Evolutionary conservation across 2,888 invertebrate species (phyloP).

Genomic region (Amphipyra berbera): DNA sequence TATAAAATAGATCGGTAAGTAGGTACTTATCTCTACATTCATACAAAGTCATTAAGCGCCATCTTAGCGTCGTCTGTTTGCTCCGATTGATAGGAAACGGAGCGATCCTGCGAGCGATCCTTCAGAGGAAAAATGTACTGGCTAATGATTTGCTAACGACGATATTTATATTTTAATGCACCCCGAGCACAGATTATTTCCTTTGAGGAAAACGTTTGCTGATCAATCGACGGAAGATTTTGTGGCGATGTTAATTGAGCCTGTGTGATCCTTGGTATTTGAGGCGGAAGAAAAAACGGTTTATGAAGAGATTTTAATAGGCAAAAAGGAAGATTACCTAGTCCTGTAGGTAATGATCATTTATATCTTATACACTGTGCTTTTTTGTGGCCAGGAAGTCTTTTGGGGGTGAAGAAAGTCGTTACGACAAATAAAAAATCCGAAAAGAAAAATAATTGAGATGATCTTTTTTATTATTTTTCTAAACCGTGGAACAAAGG

Average conservation of each 20-base stretch:
- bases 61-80: conserved; percentile 63
- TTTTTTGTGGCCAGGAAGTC: no score
- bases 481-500: no score
- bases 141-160: conserved; percentile 90
- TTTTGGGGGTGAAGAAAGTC: no score
- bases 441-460: no score
- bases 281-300: conserved; percentile 1
- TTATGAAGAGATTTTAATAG: not conserved
- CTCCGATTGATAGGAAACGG: conserved; percentile 81
- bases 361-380: no score
- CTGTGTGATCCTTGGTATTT: conserved; percentile 27
- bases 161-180: conserved; percentile 89
- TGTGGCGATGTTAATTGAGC: conserved; percentile 60
- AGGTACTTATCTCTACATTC: not conserved
- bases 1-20: no score
- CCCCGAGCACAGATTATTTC: conserved; percentile 84
- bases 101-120: conserved; percentile 73
- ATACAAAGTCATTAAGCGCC: conserved; percentile 20
- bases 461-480: no score
- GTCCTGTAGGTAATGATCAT: no score
- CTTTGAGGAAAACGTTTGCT: conserved; percentile 78
- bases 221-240: conserved; percentile 69
- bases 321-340: not conserved
- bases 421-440: no score
- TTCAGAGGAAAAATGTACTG: conserved; percentile 78